Base-by-base conservation (phyloP, 2,888 invertebrate species). In the Sesia bembeciformis region DNA sequence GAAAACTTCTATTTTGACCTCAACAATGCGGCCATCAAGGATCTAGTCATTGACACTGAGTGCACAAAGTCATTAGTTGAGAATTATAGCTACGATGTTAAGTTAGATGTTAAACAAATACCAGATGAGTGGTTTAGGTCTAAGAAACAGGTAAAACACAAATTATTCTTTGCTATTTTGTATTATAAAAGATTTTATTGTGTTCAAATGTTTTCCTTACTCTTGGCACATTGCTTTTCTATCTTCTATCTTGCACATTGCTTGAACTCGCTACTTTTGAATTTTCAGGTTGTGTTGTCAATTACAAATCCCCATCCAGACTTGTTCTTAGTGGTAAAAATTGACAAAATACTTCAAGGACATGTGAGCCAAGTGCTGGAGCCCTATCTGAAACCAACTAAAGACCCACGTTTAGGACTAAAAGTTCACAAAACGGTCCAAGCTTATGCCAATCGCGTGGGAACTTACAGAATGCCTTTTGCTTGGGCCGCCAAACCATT, bases 401-500 rank as follows among this genome's bases (percentile, higher is more conserved):
- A 94, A 68, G 96, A 96, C 84, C 93, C 94, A 3, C 92, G 94
- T 61, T 84, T 94, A 54, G 95, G 94, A 0, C 87, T 94, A 49
- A 97, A 97, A 84, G 92, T 96, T 8, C 94, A 96, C 74, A 95
- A 94, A 80, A 92, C 93, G 60, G 94, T 95, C 61, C 93, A 94
- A 70, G 91, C 93, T 49, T 94, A 95, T 79, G 94, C 95, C 67
- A 94, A 94, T 78, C 92, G 96, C 68, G 92, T 98, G 60, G 97
- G 97, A 3, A 94, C 94, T 67, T 97, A 97, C 76, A 92, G 96
- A 60, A 98, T 98, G 96, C 98, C 98, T 1, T 97, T 98, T 80
- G 98, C 96, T n/a, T 98, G 98, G 98, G 93, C 97, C 38, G 97
- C 97, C 0, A 93, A 96, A 64, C 96, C 97, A 40, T 84, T 98